These are phyloP conservation scores for Semaprochilodus insignis DNA, from an alignment of 2,797 vertebrate species.

Conservation along the genomic window DNA sequence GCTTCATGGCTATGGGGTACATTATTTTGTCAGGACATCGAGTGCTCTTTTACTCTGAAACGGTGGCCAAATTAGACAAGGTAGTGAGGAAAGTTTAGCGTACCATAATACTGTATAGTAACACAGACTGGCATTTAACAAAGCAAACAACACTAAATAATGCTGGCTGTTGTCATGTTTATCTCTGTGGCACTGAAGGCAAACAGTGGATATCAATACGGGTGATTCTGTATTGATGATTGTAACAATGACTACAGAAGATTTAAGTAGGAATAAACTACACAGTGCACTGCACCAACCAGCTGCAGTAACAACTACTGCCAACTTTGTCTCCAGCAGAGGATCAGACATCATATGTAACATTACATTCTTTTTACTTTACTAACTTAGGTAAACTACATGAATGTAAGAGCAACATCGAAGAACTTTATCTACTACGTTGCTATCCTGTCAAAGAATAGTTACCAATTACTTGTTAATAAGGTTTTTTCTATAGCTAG, in stretches of 20 bases:
- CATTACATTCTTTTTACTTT: too few species aligned
- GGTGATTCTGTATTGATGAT: background rate
- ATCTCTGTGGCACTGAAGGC: background rate
- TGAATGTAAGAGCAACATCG: too few species aligned
- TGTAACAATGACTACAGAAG: background rate
- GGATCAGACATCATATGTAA: too few species aligned
- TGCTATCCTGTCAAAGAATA: background rate
- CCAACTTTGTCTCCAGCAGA: background rate
- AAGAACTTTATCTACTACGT: background rate
- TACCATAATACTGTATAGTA: background rate
- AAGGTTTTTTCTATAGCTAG: too few species aligned
- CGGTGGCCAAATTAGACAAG: slow-evolving; percentile 50
- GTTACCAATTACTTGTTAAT: background rate
- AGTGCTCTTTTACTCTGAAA: slow-evolving; percentile 63
- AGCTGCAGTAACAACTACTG: background rate
- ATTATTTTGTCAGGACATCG: slow-evolving; percentile 71
- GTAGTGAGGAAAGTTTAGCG: slow-evolving; percentile 26
- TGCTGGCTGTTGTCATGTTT: background rate
- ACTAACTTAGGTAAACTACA: too few species aligned
- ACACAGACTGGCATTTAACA: slow-evolving; percentile 27
- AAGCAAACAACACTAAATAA: slow-evolving; percentile 6
- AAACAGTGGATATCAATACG: background rate
- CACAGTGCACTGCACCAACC: background rate
- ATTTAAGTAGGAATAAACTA: background rate
- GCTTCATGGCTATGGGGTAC: slow-evolving; percentile 81